Conservation (phyloP, 2,888 invertebrate species). For the Ecliptopera silaceata region DNA sequence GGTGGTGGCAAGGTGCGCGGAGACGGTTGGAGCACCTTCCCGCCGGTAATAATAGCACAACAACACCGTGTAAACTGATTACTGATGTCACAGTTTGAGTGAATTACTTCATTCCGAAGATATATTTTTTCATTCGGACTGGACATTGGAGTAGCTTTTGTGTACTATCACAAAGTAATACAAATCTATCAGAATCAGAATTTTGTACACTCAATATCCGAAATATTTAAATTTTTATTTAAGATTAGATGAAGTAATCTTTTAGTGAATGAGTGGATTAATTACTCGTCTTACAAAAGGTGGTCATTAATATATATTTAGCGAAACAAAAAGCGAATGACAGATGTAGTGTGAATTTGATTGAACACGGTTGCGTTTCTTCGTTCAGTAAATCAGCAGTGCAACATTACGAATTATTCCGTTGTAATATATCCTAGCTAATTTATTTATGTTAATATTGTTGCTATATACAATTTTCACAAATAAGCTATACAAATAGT, state of each 20-base stretch:
- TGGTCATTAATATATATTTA: background rate
- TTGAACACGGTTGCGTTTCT: conserved; percentile 6
- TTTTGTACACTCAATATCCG: no score
- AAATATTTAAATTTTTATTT: no score
- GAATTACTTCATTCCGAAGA: conserved; percentile 32
- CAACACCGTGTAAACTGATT: conserved; percentile 74
- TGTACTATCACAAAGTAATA: no score
- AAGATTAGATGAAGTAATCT: no score
- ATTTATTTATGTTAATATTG: conserved; percentile 16
- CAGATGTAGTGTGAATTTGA: conserved; percentile 2
- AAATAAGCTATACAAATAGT: conserved; percentile 29
- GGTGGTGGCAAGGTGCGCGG: conserved; percentile 77
- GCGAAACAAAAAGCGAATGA: background rate
- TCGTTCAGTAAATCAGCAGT: conserved; percentile 13
- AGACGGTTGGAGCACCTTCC: conserved; percentile 75
- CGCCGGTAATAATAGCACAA: conserved; percentile 61
- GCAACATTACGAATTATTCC: conserved; percentile 7
- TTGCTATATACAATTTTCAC: conserved; percentile 27
- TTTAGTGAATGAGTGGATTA: no score
- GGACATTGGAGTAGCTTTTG: background rate
- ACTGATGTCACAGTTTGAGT: conserved; percentile 48
- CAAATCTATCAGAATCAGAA: no score
- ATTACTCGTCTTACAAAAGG: no score
- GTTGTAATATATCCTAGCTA: conserved; percentile 11
- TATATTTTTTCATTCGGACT: conserved; percentile 26